These are phyloP conservation scores for Aplidium turbinatum DNA, from an alignment of 23 tunicate species.

Conservation along the genomic window DNA sequence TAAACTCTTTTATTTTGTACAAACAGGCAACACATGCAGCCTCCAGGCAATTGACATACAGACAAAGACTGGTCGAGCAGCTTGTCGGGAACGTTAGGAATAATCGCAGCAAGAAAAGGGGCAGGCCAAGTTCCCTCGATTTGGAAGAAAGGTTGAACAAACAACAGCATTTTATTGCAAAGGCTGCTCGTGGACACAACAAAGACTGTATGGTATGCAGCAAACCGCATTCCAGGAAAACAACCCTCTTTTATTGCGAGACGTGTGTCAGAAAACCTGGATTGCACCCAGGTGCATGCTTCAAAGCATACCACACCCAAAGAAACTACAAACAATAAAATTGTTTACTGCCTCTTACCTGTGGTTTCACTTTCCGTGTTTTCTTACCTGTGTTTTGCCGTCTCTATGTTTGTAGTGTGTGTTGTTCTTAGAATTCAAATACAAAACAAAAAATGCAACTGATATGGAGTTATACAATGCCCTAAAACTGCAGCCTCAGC, in stretches of 20 bases:
- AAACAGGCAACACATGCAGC: constrained; percentile 2
- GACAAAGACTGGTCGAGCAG: constrained; percentile 3
- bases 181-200: constrained; percentile 3
- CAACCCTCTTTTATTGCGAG: constrained; percentile 10
- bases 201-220: constrained; percentile 11
- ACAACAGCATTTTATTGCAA: constrained; percentile 5
- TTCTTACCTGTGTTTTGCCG: background rate
- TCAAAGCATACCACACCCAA: constrained; percentile 16
- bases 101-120: constrained; percentile 1
- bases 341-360: too few relatives aligned
- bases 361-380: too few relatives aligned
- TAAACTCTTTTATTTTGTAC: constrained; percentile 16
- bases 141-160: constrained; percentile 5
- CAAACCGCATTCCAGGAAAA: constrained; percentile 2
- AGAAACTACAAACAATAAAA: constrained; percentile 10
- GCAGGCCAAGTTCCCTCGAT: constrained; percentile 18
- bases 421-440: background rate
- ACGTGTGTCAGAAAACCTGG: constrained; percentile 10
- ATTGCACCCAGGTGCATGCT: constrained; percentile 12
- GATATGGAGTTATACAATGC: background rate
- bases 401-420: constrained; percentile 3
- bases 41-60: background rate
- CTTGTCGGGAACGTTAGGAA: constrained; percentile 8
- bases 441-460: background rate
- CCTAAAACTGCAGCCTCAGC: background rate